Base-by-base conservation (phyloP, 1,140 invertebrate genomes). In the Pseudoatta argentina region DNA sequence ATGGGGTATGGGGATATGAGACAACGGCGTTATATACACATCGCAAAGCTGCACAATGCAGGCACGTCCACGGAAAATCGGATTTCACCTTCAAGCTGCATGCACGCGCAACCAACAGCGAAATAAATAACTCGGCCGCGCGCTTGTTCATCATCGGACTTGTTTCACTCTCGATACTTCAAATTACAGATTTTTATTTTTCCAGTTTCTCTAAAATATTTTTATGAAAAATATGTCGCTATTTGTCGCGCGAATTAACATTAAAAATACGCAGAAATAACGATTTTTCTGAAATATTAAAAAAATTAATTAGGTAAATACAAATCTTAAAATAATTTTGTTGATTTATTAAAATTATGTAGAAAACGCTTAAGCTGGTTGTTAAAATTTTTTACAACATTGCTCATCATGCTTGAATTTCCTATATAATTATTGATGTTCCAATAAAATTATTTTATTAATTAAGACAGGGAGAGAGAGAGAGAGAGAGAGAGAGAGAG, bases 21-120 rank as follows among this genome's bases (percentile, higher is more conserved):
- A 82, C 79, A 48, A 57, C 79, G 57, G 21, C 24, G 44, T 63
- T 61, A 83, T 16, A 53, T 14, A 21, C 53, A n/a, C 44, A 21
- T 69, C 44, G 39, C 53, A 16, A 44, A 57, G 39, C 39, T 75
- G 39, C 27, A 75, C 79, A 83, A 83, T 75, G 69, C 69, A 44
- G 39, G 24, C 24, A 57, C 24, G 69, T 82, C 34, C 53, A 34
- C 18, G 69, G 55, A 75, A 83, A 83, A 83, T 83, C 79, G 69
- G 79, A 83, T 83, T 83, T 75, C 39, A 79, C 48, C 77, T 44
- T 57, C 27, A 44, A 27, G 63, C 14, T 53, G 34, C 63, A 39
- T 67, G 63, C 48, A 79, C n/a, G 27, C 61, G 27, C 79, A 30
- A 63, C n/a, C 79, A 51, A 48, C 79, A 7, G 24, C 55, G 27